These are phyloP conservation scores for Pelusios castaneus DNA, from an alignment of 2,113 vertebrate species.

Conservation along the genomic window DNA sequence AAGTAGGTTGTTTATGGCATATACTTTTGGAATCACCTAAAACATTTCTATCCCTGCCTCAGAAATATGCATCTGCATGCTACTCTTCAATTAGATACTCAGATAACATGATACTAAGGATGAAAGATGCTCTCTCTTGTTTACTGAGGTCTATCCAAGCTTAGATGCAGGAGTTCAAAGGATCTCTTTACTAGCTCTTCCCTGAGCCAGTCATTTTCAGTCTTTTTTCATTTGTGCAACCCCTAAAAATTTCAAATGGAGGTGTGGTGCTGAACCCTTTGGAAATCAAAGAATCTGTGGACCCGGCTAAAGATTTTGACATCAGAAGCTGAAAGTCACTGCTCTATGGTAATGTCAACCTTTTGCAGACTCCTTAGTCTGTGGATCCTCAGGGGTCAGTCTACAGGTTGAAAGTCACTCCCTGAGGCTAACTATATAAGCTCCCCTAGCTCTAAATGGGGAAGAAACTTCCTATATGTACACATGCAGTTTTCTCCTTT, in stretches of 20 bases:
- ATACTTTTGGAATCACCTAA: constrained; percentile 33
- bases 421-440: neutral
- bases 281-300: no score
- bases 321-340: no score
- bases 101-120: neutral
- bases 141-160: neutral
- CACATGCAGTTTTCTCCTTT: rapidly evolving
- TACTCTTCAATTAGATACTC: neutral
- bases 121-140: neutral
- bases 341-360: no score
- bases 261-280: no score
- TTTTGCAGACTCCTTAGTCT: no score
- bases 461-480: neutral
- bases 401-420: no score
- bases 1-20: constrained; percentile 19
- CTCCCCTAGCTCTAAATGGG: rapidly evolving
- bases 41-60: neutral
- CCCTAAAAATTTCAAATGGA: no score
- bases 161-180: rapidly evolving
- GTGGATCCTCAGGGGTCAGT: no score
- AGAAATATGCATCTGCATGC: neutral
- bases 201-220: neutral
- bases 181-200: rapidly evolving
- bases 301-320: no score
- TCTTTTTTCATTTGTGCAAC: no score